A percentile compares a stretch with the other conserved stretches of the same genome.
Evolutionary conservation across 2,888 invertebrate genomes (phyloP).

Genomic region (Siphlonurus alternatus): DNA sequence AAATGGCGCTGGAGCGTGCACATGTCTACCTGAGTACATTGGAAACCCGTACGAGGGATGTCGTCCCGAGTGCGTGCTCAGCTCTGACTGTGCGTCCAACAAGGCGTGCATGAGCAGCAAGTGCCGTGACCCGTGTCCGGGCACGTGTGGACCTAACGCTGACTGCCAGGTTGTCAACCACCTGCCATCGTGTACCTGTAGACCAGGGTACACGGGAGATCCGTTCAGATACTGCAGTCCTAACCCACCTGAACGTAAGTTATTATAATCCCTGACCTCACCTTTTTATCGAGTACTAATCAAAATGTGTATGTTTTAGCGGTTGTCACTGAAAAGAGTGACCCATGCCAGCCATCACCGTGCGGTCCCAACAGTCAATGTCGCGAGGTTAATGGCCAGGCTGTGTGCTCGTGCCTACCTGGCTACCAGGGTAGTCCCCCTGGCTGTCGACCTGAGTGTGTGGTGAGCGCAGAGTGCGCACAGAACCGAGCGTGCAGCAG

Average conservation of each 20-base stretch:
- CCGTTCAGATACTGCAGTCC: constrained; percentile 34
- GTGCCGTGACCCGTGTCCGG: constrained; percentile 56
- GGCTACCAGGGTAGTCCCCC: constrained; percentile 44
- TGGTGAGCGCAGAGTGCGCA: constrained; percentile 57
- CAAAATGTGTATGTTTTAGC: constrained; percentile 9
- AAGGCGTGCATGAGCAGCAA: constrained; percentile 55
- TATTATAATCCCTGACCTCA: background rate
- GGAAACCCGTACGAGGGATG: constrained; percentile 45
- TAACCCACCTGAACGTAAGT: constrained; percentile 17
- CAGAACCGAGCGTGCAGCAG: constrained; percentile 38
- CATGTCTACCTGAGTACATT: constrained; percentile 39
- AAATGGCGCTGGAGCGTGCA: constrained; percentile 36
- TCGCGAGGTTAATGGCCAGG: constrained; percentile 30
- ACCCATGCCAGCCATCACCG: constrained; percentile 54
- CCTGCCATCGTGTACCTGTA: constrained; percentile 56
- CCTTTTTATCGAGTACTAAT: too few relatives aligned
- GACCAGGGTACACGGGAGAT: constrained; percentile 28
- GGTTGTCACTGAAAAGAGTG: constrained; percentile 16
- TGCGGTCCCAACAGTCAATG: constrained; percentile 42
- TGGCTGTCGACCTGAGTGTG: constrained; percentile 42
- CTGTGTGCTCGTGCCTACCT: constrained; percentile 37
- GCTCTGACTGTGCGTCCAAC: constrained; percentile 48
- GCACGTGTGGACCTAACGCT: constrained; percentile 50
- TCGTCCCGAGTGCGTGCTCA: constrained; percentile 53
- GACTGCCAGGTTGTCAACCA: constrained; percentile 60